Evolutionary conservation across 2,888 invertebrate species (phyloP), one percentile per base, ranked within the genome.

Genomic region (Schizotus pectinicornis): DNA sequence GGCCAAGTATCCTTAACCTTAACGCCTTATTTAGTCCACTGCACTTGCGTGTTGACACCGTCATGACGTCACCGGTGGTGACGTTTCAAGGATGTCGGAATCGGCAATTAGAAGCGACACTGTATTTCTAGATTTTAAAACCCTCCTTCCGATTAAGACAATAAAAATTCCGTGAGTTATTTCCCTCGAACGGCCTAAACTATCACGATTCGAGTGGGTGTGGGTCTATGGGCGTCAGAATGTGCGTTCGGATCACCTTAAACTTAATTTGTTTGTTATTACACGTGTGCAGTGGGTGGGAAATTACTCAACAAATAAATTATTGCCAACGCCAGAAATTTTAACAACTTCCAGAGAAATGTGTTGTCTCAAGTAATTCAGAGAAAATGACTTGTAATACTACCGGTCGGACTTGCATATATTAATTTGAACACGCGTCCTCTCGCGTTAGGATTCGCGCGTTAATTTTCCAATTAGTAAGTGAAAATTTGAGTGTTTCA

Each of bases 1-100:
- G 36, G 31, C 9, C 13, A 46, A 35, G 36, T 62, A 63, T 65
- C 65, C 65, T 65, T 62, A 62, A 64, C 65, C 65, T 65, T 65
- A 63, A 42, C 53, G 58, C 62, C 60, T 47, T 59, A 61, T 64
- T 63, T 63, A 60, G 64, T 47, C 37, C 60, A 57, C 38, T 56
- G 52, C 58, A 60, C 62, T 64, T 55, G 63, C 56, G 56, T 56
- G 49, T 55, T 61, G 45, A 60, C 56, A 60, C 49, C 47, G 37
- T 55, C 50, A 51, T 53, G 48, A 56, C 64, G 56, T 53, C 55
- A 54, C 22, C 33, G 39, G 37, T 45, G 9, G 8, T 45, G 52
- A 48, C 58, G 33, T 52, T 49, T 54, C 64, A 62, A 62, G 64
- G 64, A 46, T 54, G 39, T 39, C 11, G 8, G 38, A 32, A 31